Percentiles rank a stretch among this genome's conserved stretches.
Evolutionary conservation across 2,888 invertebrate species (phyloP).

Genomic region (Chymomyza caudatula): DNA sequence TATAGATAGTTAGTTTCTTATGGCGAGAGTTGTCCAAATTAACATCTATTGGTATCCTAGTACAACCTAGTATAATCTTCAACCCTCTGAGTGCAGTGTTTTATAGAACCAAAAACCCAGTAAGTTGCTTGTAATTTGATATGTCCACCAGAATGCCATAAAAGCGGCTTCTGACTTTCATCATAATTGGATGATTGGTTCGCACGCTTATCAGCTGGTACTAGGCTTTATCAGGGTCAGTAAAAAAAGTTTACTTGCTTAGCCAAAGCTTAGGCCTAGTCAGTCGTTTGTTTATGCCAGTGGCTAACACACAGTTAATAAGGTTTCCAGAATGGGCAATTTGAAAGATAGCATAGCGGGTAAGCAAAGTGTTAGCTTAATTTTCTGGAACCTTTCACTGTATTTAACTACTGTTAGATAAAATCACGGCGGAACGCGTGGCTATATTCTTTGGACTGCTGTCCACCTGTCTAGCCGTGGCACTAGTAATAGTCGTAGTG

Average conservation of each 20-base stretch:
- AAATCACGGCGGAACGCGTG: constrained; percentile 48
- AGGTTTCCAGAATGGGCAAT: constrained; percentile 32
- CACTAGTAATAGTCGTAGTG: constrained; percentile 58
- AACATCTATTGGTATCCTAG: no score
- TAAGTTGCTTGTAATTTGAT: no score
- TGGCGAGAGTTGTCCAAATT: no score
- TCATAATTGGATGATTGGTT: background rate
- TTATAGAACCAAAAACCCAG: constrained; percentile 2
- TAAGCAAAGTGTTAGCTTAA: constrained; percentile 21
- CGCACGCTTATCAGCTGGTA: background rate
- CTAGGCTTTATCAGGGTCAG: constrained; percentile 5
- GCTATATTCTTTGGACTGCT: constrained; percentile 64
- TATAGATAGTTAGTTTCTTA: no score
- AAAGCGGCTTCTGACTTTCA: constrained; percentile 45
- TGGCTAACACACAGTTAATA: constrained; percentile 8
- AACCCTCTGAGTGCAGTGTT: no score
- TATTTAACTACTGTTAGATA: constrained; percentile 31
- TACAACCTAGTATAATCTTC: no score
- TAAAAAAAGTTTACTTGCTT: constrained; percentile 1
- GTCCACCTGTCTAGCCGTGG: constrained; percentile 54
- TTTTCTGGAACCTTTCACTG: background rate
- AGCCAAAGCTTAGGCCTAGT: constrained; percentile 22
- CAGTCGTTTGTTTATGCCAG: background rate
- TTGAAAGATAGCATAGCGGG: constrained; percentile 37
- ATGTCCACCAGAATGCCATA: constrained; percentile 28